Percentiles rank a stretch among this genome's conserved stretches.
Conservation (phyloP, 2,113 vertebrate species). For the Regulus satrapa region DNA sequence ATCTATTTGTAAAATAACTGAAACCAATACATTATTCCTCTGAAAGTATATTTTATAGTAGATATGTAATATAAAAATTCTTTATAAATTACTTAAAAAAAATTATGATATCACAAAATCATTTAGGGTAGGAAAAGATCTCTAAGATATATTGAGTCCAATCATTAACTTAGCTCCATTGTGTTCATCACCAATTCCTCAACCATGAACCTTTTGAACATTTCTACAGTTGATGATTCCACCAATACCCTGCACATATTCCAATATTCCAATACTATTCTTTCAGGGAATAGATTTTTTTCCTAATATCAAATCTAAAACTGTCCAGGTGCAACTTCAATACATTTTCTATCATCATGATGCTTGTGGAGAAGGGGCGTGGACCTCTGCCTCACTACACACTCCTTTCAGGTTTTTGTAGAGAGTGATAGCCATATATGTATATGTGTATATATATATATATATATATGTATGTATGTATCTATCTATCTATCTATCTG, state of each 20-base stretch:
- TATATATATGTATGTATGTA: not conserved
- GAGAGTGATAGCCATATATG: not conserved
- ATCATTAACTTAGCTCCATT: not conserved
- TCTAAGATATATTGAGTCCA: not conserved
- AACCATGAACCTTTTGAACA: not conserved
- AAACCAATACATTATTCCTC: not conserved
- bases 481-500: not conserved
- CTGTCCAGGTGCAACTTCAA: not conserved
- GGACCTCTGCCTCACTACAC: not conserved
- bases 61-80: not conserved
- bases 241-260: not conserved
- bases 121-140: not conserved
- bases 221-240: not conserved
- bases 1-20: not conserved
- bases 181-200: not conserved
- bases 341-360: not conserved
- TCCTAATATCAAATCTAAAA: not conserved
- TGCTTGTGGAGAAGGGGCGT: not conserved
- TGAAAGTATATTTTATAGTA: not conserved
- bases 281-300: not conserved
- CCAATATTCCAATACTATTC: not conserved
- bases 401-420: not conserved
- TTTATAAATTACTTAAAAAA: not conserved
- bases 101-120: not conserved
- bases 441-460: not conserved